Evolutionary conservation across 2,113 vertebrate genomes (phyloP), one percentile per base, ranked within the genome.

Genomic region (Odobenus rosmarus): DNA sequence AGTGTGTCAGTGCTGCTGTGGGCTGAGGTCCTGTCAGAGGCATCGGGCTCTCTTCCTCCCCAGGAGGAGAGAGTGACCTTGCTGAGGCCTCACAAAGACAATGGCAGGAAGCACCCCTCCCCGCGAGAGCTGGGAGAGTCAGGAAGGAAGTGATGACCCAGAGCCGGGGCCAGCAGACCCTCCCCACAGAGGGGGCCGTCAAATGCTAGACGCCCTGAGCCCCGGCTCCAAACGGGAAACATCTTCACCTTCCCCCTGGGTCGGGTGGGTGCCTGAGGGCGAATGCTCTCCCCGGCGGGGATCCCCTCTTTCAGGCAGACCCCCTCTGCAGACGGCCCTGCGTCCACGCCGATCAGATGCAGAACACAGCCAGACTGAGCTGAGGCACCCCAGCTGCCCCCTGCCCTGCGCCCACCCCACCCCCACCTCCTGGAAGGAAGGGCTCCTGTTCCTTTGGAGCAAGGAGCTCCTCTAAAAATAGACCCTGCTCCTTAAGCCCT

Each of bases 11-110:
- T 96, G 93, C 92, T 79, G 59, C 94, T 98, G 97, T 85, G 97
- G 97, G 98, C 98, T 96, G 95, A 98, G 98, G 97, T 83, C 96
- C 97, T 74, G 96, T 92, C 83, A 82, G 49, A 84, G 92, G 90
- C 88, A 61, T 51, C 93, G 72, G 96, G 96, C 87, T 72, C 67
- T 77, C 87, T 98, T 98, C 97, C 97, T 98, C 89, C 84, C 51
- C 62, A 90, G 87, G 91, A 95, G 97, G 92, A 96, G 97, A 97
- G 74, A 64, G 83, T 46, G 76, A 82, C 97, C 97, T 91, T 71
- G 21, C 4, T 0, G 24, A 71, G 51, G 33, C 80, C 77, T n/a
- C 57, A 6, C 5, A 1, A 49, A 67, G 83, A 97, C 97, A 98
- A 96, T 88, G 93, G 74, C 96, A 97, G 97, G 98, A 98, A 97